These are phyloP conservation scores for Lordiphosa stackelbergi DNA, from an alignment of 1,140 invertebrate species.

Conservation along the genomic window DNA sequence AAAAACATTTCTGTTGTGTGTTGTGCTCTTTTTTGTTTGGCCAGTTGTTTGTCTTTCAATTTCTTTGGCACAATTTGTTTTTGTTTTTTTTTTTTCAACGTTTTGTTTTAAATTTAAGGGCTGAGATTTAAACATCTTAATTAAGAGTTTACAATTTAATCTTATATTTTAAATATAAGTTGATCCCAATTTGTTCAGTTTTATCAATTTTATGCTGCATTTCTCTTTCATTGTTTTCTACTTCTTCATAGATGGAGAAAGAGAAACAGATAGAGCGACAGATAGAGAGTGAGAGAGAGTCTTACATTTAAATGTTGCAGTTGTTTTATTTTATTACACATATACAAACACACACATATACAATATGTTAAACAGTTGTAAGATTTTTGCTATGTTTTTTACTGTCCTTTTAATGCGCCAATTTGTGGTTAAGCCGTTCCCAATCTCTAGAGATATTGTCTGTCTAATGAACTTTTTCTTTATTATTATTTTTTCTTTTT, in stretches of 20 bases:
- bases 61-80: conserved; percentile 41
- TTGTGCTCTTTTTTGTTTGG: conserved; percentile 9
- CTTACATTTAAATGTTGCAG: conserved; percentile 7
- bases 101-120: conserved; percentile 35
- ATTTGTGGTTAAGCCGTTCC: conserved; percentile 23
- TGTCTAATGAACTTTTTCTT: conserved; percentile 22
- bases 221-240: conserved; percentile 58
- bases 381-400: not conserved
- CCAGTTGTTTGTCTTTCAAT: conserved; percentile 15
- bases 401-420: conserved; percentile 32
- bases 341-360: conserved; percentile 67
- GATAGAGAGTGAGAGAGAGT: conserved; percentile 19
- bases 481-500: conserved; percentile 2
- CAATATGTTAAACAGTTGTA: conserved; percentile 39
- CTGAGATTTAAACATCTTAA: conserved; percentile 30
- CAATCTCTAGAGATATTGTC: conserved; percentile 43
- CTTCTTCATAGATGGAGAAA: conserved; percentile 47
- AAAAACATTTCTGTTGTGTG: conserved; percentile 45
- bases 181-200: conserved; percentile 77
- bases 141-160: conserved; percentile 68
- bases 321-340: conserved; percentile 47
- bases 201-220: conserved; percentile 73
- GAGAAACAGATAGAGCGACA: conserved; percentile 29
- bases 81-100: conserved; percentile 11
- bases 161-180: conserved; percentile 77